Percentiles rank a stretch among this genome's conserved stretches.
These are phyloP conservation scores for Ethmia dodecea DNA, from an alignment of 2,888 invertebrate species.

Conservation along the genomic window DNA sequence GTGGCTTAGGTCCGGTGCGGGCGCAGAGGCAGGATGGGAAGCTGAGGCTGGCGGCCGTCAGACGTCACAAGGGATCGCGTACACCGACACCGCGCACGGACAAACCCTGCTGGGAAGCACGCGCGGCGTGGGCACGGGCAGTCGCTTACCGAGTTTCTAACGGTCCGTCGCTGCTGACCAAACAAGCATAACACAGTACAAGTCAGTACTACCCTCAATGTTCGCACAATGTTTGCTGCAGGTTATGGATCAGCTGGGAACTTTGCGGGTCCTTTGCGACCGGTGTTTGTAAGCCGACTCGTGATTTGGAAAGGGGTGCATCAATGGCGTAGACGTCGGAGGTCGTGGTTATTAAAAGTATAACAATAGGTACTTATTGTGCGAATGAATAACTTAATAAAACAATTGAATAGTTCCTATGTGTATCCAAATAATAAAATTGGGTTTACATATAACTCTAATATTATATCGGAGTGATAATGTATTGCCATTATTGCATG, in stretches of 20 bases:
- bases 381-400: constrained; percentile 19
- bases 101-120: constrained; percentile 46
- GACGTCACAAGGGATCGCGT: constrained; percentile 72
- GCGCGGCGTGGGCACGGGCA: constrained; percentile 54
- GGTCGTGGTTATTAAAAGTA: constrained; percentile 16
- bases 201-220: constrained; percentile 69
- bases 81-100: constrained; percentile 59
- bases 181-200: constrained; percentile 75
- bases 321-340: constrained; percentile 14
- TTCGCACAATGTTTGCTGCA: constrained; percentile 47
- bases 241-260: constrained; percentile 33
- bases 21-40: constrained; percentile 23
- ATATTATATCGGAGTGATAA: too few species aligned
- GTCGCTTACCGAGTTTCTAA: constrained; percentile 74
- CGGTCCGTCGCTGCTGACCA: constrained; percentile 77
- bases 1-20: constrained; percentile 12
- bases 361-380: too few species aligned
- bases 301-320: constrained; percentile 23
- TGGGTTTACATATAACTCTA: too few species aligned
- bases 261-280: constrained; percentile 30
- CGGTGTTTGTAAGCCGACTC: constrained; percentile 15
- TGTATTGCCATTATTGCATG: too few species aligned
- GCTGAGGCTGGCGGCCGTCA: constrained; percentile 56
- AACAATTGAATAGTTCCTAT: constrained; percentile 4
- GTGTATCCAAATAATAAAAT: constrained; percentile 2